Base-by-base conservation (phyloP, 2,113 vertebrate genomes). In the Lagopus leucura region DNA sequence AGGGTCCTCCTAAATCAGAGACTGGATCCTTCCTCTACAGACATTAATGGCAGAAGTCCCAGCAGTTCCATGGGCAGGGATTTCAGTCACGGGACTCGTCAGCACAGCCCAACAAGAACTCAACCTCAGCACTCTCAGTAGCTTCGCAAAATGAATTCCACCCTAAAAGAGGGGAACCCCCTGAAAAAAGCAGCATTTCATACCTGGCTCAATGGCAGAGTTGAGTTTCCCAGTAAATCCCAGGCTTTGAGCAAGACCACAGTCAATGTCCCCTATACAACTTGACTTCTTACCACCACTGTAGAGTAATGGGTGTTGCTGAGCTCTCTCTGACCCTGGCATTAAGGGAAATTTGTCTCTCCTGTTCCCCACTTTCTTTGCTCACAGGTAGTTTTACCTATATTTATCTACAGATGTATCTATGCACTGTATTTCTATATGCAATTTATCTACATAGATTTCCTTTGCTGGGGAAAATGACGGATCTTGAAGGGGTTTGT, bases 101-200 rank as follows among this genome's bases (percentile, higher is more conserved):
- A 17, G 45, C 28, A 36, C 48, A 60, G 40, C 60, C 50, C 65
- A 61, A 22, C 10, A 73, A 65, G 7, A 74, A 7, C 22, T 16
- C 55, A 79, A 42, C 11, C 40, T 47, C n/a, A 45, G 36, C 0
- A 0, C 38, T 63, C 1, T 32, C 36, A 67, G 69, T 3, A 6
- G 34, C 40, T 76, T 82, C 14, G 63, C 67, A 32, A 52, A 63
- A 57, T 32, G 47, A 52, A 32, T 57, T 75, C 40, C 8, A 16
- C 2, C 28, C 21, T 20, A 15, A 65, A 73, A 80, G 25, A 61
- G 28, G 3, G 11, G 15, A 38, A 65, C 54, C 12, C 15, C 27
- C 30, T 66, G 50, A 52, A 70, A 74, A 4, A n/a, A 12, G 66
- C 86, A 86, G 16, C 20, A 78, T 60, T 80, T 67, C 27, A 57